phyloP scores from a whole-genome alignment of 2,797 vertebrate genomes.

The Tarsius wallacei region DNA sequence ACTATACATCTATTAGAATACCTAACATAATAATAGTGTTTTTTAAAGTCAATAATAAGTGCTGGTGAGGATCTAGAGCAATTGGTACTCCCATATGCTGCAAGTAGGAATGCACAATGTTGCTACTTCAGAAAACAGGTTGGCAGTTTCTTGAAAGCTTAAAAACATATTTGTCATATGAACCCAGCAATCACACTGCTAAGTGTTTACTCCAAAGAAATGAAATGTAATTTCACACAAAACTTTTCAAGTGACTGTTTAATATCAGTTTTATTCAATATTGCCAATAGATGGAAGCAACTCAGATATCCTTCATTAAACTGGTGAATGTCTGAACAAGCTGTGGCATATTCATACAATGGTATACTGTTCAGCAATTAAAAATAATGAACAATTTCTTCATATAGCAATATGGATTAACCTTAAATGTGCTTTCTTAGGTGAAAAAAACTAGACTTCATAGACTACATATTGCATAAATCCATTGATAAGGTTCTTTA shows the following conservation, averaged over 20 bases:
- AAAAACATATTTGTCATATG: neutral
- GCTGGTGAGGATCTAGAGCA: neutral
- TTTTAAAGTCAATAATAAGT: neutral
- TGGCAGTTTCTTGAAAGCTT: constrained; percentile 7
- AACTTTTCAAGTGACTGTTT: neutral
- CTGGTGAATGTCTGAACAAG: neutral
- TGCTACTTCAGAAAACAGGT: neutral
- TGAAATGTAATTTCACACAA: neutral
- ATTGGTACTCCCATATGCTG: neutral
- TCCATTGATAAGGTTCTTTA: neutral
- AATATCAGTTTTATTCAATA: constrained; percentile 3
- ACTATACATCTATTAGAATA: neutral
- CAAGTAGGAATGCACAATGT: neutral
- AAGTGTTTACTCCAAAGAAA: neutral
- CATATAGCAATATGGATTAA: neutral
- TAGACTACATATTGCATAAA: neutral
- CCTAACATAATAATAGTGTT: neutral
- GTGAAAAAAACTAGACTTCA: neutral
- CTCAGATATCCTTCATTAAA: neutral
- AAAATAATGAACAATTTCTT: neutral
- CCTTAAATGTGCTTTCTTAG: neutral
- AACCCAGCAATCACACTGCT: neutral
- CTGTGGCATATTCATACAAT: neutral
- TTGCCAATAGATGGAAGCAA: neutral
- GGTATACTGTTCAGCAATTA: neutral